phyloP scores from a whole-genome alignment of 1,140 invertebrate genomes.

The Euschistus heros region DNA sequence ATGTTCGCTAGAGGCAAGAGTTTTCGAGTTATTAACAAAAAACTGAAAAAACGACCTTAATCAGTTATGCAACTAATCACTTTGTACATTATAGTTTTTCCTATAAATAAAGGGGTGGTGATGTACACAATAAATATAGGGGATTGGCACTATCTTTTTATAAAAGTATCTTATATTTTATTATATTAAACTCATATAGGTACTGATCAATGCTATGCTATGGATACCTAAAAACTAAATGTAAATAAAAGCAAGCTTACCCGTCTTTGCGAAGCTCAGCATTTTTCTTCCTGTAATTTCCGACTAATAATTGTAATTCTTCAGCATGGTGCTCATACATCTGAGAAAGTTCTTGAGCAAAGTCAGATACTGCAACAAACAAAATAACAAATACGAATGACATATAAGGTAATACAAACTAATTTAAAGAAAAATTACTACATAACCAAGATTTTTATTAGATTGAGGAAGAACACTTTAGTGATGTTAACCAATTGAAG shows the following conservation, averaged over 20 bases:
- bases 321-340: slow-evolving; percentile 86
- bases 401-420: neutral
- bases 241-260: slow-evolving; percentile 40
- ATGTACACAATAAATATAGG: too few relatives aligned
- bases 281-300: slow-evolving; percentile 77
- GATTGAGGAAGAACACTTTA: neutral
- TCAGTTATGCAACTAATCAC: too few relatives aligned
- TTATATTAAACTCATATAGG: too few relatives aligned
- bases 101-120: too few relatives aligned
- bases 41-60: too few relatives aligned
- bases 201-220: too few relatives aligned
- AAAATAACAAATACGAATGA: neutral
- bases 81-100: too few relatives aligned
- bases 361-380: slow-evolving; percentile 77
- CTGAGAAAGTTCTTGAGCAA: slow-evolving; percentile 81
- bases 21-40: too few relatives aligned
- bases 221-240: slow-evolving; percentile 2
- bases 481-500: neutral
- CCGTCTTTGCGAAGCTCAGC: slow-evolving; percentile 78
- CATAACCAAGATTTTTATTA: neutral
- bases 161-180: too few relatives aligned
- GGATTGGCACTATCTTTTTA: too few relatives aligned
- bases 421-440: neutral
- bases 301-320: slow-evolving; percentile 77
- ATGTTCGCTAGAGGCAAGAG: too few relatives aligned